Evolutionary conservation across 2,888 invertebrate genomes (phyloP).

Genomic region (Myopa tessellatipennis): DNA sequence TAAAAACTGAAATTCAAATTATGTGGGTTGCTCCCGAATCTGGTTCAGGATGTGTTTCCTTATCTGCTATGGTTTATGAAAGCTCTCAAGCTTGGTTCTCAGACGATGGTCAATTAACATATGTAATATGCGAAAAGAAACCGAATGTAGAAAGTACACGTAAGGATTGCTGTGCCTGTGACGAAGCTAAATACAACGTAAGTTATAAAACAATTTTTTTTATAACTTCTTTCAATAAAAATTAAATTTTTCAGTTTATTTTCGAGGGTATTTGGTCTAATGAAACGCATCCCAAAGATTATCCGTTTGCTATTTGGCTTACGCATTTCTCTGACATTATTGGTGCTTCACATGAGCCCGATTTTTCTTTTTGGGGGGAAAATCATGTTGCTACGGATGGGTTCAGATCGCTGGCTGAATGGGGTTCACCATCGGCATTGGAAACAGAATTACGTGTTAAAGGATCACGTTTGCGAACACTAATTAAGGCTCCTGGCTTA

Average conservation of each 20-base stretch:
- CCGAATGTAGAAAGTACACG: conserved; percentile 70
- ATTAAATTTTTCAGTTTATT: conserved; percentile 71
- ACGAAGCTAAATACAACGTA: conserved; percentile 94
- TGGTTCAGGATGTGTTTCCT: conserved; percentile 86
- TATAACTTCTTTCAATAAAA: neutral
- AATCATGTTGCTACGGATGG: conserved; percentile 89
- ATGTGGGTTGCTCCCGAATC: conserved; percentile 91
- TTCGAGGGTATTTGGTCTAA: conserved; percentile 97
- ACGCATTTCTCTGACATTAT: conserved; percentile 98
- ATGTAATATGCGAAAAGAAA: conserved; percentile 82
- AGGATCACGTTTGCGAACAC: conserved; percentile 80
- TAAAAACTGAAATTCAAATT: conserved; percentile 87
- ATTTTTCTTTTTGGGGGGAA: conserved; percentile 92
- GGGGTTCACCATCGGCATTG: conserved; percentile 85
- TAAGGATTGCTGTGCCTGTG: conserved; percentile 90
- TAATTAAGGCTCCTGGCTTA: conserved; percentile 89
- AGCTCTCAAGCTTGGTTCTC: conserved; percentile 85
- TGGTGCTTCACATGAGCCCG: conserved; percentile 90
- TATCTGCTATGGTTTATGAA: conserved; percentile 91
- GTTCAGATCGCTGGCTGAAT: conserved; percentile 77
- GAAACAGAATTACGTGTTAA: conserved; percentile 90
- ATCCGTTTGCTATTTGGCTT: conserved; percentile 88
- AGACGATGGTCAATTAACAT: conserved; percentile 85
- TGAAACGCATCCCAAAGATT: conserved; percentile 95
- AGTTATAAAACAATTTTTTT: conserved; percentile 46